Evolutionary conservation across 2,797 vertebrate species (phyloP), one percentile per base, ranked within the genome.

Genomic region (Peromyscus nudipes): DNA sequence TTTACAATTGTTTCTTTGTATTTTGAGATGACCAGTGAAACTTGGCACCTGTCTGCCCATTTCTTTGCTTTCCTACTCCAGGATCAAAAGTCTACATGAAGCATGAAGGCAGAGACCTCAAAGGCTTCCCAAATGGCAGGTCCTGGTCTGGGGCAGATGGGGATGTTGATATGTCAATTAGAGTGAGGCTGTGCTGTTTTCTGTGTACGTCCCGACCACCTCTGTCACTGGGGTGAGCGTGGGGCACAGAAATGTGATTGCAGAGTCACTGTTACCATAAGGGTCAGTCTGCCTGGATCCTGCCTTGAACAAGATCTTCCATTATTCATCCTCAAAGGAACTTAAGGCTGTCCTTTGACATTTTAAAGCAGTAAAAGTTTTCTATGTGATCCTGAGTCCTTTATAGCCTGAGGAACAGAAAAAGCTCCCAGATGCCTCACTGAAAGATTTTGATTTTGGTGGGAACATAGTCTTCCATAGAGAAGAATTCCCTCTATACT

Each of bases 391-490:
- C 23, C 62, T 37, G 6, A 92, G 29, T 89, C 13, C 57, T 52
- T 95, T 69, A 84, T 80, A 75, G 69, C 67, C 46, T 21, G 7
- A 89, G 25, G 29, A 75, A 2, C 73, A 19, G 34, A 91, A n/a
- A 81, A 76, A 65, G 14, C 46, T 73, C 10, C 65, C 77, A 75
- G 83, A 14, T 90, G 19, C 14, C 9, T 12, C 34, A 46, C 19
- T 82, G 31, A 27, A 79, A 80, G 64, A 88, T 85, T 89, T 80
- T 95, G 34, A 86, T 52, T 86, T 80, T 89, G 49, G 87, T 95
- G 84, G 52, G 23, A 88, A 11, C 1, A 19, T 6, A 75, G 52
- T 6, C 6, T 17, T 62, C 86, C 37, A 16, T 17, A 65, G 19
- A 49, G 49, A 89, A n/a, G 6, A 92, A 77, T 49, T 80, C 46